phyloP scores from a whole-genome alignment of 1,140 invertebrate species.

The Rhopalosiphum padi region DNA sequence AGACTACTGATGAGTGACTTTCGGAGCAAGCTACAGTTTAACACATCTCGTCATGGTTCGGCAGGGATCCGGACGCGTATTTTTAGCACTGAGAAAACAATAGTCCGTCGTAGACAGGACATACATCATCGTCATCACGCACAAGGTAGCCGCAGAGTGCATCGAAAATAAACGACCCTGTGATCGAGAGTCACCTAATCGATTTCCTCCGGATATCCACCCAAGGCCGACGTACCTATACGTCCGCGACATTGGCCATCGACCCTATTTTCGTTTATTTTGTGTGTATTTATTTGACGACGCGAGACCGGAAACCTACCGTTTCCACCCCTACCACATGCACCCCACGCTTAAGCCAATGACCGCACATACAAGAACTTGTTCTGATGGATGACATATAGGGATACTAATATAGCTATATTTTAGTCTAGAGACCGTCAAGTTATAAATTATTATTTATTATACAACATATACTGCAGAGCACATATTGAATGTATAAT shows the following conservation, averaged over 20 bases:
- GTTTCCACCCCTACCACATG: background rate
- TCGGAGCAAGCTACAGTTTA: background rate
- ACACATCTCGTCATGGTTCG: background rate
- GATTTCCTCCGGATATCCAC: background rate
- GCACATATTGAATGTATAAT: no score
- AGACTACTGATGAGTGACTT: no score
- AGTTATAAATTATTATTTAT: background rate
- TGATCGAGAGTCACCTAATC: background rate
- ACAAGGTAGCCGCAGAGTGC: background rate
- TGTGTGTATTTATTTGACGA: background rate
- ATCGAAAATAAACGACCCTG: background rate
- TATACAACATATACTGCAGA: background rate
- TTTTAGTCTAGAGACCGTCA: background rate
- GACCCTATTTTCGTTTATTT: background rate
- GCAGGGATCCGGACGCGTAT: background rate
- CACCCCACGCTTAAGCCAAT: background rate
- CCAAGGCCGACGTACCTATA: background rate
- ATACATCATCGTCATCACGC: background rate
- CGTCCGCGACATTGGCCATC: no score
- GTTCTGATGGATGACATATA: background rate
- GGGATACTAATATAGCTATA: background rate
- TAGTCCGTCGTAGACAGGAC: background rate
- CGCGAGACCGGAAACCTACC: background rate
- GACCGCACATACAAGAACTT: background rate
- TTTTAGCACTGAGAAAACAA: background rate